Conservation (phyloP, 2,113 vertebrate species). For the Indri indri region DNA sequence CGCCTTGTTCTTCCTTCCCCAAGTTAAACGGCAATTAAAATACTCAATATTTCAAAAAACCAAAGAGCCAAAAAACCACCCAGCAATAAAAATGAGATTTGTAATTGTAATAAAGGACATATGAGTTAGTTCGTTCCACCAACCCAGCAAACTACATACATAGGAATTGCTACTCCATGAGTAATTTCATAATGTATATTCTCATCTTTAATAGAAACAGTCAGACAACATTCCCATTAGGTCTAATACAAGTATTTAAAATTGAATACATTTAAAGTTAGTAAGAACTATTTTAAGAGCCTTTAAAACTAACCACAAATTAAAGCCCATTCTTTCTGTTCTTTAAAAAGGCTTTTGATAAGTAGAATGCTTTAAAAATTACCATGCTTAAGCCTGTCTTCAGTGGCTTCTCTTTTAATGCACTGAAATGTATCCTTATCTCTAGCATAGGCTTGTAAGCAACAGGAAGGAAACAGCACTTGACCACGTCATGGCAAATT, state of each 20-base stretch:
- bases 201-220: constrained; percentile 15
- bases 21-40: constrained; percentile 12
- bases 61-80: not conserved
- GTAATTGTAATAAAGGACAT: not conserved
- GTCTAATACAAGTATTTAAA: not conserved
- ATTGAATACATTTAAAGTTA: constrained; percentile 18
- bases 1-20: not conserved
- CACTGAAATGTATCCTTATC: constrained; percentile 85
- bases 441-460: constrained; percentile 82
- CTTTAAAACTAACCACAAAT: constrained; percentile 55
- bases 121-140: constrained; percentile 39
- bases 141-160: constrained; percentile 21
- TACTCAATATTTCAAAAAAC: not conserved
- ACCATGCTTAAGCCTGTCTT: constrained; percentile 59
- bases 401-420: constrained; percentile 71
- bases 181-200: constrained; percentile 19
- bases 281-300: constrained; percentile 30
- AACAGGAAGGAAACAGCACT: constrained; percentile 90
- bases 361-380: constrained; percentile 46
- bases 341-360: constrained; percentile 52
- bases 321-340: constrained; percentile 48
- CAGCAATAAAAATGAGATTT: constrained; percentile 25
- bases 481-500: constrained; percentile 90
- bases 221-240: not conserved
- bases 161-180: not conserved